Base-by-base conservation (phyloP, 2,113 vertebrate species). In the Pseudorasbora parva region DNA sequence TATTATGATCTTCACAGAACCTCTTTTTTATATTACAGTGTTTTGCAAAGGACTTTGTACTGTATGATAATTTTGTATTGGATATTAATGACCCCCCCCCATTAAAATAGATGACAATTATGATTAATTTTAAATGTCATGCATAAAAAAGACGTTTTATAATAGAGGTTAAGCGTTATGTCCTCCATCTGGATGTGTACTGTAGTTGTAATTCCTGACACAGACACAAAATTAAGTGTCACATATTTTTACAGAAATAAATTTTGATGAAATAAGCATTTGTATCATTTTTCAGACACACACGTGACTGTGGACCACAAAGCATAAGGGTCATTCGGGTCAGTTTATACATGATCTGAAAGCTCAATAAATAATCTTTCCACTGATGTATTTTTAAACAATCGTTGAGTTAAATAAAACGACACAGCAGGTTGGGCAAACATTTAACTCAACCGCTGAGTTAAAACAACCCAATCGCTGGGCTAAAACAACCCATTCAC, bases 201-300 rank as follows among this genome's bases (percentile, higher is more conserved):
- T 85, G 59, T 43, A 82, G 57, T 59, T 89, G 66, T 85, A 64
- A 77, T 85, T 73, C 60, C 68, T 81, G 69, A 68, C 57, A 62
- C 62, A 23, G 33, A 49, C 71, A 64, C 82, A 25, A 76, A 76
- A 74, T 56, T 12, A 86, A 69, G 43, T 85, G 66, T 75, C 82
- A 30, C 30, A 84, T 41, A 21, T 80, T 88, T 47, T 84, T 17
- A 30, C 59, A 85, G 80, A 68, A 84, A 88, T 87, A 88, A 78
- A 77, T 77, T 77, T 74, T 71, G 73, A n/a, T 85, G 66, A 87
- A 27, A 77, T 84, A 30, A 10, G 30, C n/a, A 59, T 30, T 57
- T 45, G 43, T 11, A 15, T n/a, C n/a, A 75, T 17, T 45, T 27
- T 77, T 74, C 47, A 84, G 2, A 5, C 84, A 81, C 37, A 33